Evolutionary conservation across 2,113 vertebrate species (phyloP), one percentile per base, ranked within the genome.

Genomic region (Abramis brama): DNA sequence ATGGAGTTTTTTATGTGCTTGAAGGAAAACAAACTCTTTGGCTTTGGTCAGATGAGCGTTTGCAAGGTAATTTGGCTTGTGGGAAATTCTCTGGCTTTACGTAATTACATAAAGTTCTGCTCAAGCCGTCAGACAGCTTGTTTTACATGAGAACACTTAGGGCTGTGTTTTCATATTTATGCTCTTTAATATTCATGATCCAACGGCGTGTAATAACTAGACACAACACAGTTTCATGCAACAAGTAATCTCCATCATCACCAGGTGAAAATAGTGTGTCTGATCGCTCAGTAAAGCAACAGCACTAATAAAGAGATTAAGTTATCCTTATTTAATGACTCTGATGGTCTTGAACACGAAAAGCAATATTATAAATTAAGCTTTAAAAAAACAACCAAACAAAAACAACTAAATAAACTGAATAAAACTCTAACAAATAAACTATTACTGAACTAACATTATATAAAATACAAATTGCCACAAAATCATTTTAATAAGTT

Each of bases 171-270:
- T 33, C 17, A 68, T 68, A 68, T 39, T 71, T n/a, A 43, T 11
- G 36, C 68, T 71, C 68, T 12, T 71, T 71, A 43, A 43, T 71
- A 71, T 71, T 71, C 36, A 71, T n/a, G 21, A 71, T 39, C 19
- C 9, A 21, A 11, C 36, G n/a, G 21, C 1, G 19, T 43, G 68
- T 11, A 71, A 11, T 71, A 43, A 23, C 8, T 21, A 39, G 68
- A 68, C 64, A 6, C 55, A 57, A 57, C 19, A 57, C 19, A 57
- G 19, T 57, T 25, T 62, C n/a, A 62, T 12, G n/a, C n/a, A 64
- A 64, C 10, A 64, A 27, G 60, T 27, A 1, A 27, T 64, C 27
- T 64, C 13, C 60, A 27, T 27, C 60, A 64, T n/a, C 60, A 12
- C 0, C 52, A 23, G 57, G 21, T n/a, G 57, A 10, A 8, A 60